A percentile compares a stretch with the other conserved stretches of the same genome.
Conservation (phyloP, 2,888 invertebrate genomes). For the Trissolcus brochymenae region DNA sequence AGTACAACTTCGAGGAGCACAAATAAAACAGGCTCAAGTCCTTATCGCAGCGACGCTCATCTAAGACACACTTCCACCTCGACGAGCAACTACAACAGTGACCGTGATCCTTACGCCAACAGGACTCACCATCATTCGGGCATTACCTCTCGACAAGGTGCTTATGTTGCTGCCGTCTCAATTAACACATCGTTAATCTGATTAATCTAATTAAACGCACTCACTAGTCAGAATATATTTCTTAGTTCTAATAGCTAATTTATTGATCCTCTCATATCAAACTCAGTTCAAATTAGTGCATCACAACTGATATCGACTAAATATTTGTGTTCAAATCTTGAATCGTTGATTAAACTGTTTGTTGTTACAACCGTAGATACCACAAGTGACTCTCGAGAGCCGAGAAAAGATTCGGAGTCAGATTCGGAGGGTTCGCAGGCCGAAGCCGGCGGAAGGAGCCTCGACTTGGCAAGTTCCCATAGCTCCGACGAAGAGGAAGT, state of each 20-base stretch:
- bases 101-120: conserved; percentile 73
- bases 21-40: conserved; percentile 95
- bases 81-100: conserved; percentile 88
- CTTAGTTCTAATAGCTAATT: too few species aligned
- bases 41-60: conserved; percentile 91
- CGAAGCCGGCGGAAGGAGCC: conserved; percentile 84
- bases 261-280: too few species aligned
- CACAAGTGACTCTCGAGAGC: conserved; percentile 70
- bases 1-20: conserved; percentile 96
- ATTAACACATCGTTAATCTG: neutral
- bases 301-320: too few species aligned
- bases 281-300: too few species aligned
- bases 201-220: too few species aligned
- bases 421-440: conserved; percentile 85
- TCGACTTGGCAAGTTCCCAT: conserved; percentile 96
- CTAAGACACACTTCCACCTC: conserved; percentile 90
- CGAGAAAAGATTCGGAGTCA: conserved; percentile 84
- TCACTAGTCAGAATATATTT: too few species aligned
- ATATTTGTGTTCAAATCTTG: too few species aligned
- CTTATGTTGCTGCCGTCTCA: neutral
- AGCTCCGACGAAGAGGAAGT: conserved; percentile 90
- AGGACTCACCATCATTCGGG: conserved; percentile 69
- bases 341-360: neutral
- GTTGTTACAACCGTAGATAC: conserved; percentile 18
- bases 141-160: conserved; percentile 69